Evolutionary conservation across 2,888 invertebrate species (phyloP), one percentile per base, ranked within the genome.

Genomic region (Thelaira solivaga): DNA sequence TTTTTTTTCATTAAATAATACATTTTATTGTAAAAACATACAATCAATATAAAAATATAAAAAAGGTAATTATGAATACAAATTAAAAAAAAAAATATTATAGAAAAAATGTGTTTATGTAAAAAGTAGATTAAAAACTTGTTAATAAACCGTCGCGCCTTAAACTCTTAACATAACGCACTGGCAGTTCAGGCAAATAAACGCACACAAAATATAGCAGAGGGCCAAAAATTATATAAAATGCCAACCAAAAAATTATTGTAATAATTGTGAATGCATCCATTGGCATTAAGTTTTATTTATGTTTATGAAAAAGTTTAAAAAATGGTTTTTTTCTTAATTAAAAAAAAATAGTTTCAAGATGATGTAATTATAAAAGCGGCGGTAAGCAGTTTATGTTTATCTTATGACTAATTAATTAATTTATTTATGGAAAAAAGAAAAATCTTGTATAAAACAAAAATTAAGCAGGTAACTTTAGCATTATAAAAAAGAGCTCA

Each of bases 121-220:
- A 47, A 26, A 51, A 43, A 51, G n/a, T 31, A 55, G 8, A 1
- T 76, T 61, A 62, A 64, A 57, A 64, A 47, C 55, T 76, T 22
- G 57, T 57, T 26, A 71, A 43, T 22, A 51, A 59, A 29, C 36
- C 49, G 49, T 34, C 64, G 39, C 75, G 69, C 59, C 80, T 72
- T 41, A 77, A 71, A 26, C 59, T 76, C 45, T 81, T 81, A 13
- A 78, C 47, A 73, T 80, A 81, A 83, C 93, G 89, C 82, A 94
- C 91, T 73, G 94, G 94, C 84, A 94, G 89, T 85, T 94, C 93
- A 67, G 94, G 94, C 82, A 94, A 89, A 85, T 92, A 92, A 75
- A 93, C 90, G 82, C 85, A 86, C 77, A 87, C 80, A 80, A 93
- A 90, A 85, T 93, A 91, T 83, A 94, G 91, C 83, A 94, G 89